These are phyloP conservation scores for Sebastolobus alascanus DNA, from an alignment of 2,797 vertebrate species.

Conservation along the genomic window DNA sequence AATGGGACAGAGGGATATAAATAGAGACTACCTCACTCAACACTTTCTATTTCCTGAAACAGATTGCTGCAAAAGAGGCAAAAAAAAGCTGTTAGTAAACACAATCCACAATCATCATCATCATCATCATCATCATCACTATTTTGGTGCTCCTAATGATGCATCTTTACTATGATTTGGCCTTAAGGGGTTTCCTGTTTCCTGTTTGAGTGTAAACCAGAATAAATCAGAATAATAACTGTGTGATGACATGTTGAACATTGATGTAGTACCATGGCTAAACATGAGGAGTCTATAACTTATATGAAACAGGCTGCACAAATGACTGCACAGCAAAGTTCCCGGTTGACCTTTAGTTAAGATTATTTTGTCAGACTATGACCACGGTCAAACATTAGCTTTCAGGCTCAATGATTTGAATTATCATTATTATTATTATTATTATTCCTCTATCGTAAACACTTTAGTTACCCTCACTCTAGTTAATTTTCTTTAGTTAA, in stretches of 20 bases:
- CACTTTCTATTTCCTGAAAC: conserved; percentile 59
- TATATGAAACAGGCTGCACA: background rate
- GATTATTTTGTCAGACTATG: too few species aligned
- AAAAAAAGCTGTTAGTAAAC: conserved; percentile 15
- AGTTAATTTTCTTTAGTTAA: too few species aligned
- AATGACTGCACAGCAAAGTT: too few species aligned
- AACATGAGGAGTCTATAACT: background rate
- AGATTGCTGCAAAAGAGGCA: conserved; percentile 40
- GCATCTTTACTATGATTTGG: conserved; percentile 7
- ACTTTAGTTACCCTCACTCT: too few species aligned
- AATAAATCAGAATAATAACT: background rate
- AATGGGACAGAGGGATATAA: conserved; percentile 78
- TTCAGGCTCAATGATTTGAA: background rate
- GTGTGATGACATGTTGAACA: background rate
- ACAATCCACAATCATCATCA: background rate
- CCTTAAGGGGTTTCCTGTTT: background rate
- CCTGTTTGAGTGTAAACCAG: background rate
- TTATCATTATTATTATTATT: too few species aligned
- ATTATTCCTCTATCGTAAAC: too few species aligned
- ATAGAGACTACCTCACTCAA: conserved; percentile 74
- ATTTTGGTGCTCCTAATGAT: background rate
- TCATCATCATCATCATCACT: background rate
- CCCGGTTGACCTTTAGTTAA: too few species aligned
- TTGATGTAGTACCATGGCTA: background rate
- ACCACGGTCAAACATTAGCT: background rate